Evolutionary conservation across 2,797 vertebrate species (phyloP).

Genomic region (Halcyon leucocephala): DNA sequence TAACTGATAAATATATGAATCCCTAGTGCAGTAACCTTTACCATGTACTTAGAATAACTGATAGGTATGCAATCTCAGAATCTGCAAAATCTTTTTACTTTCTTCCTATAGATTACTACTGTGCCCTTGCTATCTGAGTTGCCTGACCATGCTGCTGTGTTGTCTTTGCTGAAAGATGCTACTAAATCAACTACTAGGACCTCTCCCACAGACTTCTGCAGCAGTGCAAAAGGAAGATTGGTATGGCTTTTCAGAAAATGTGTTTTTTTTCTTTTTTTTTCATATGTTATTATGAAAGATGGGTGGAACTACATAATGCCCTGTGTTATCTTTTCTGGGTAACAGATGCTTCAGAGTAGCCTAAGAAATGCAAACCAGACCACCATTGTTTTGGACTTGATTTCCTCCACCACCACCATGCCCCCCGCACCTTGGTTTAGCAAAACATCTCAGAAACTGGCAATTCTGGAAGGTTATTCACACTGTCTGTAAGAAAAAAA

Average conservation of each 20-base stretch:
- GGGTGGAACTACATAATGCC: background rate
- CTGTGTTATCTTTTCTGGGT: background rate
- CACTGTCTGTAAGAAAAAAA: background rate
- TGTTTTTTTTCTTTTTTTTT: background rate
- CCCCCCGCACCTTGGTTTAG: background rate
- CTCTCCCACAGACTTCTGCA: background rate
- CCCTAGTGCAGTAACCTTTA: constrained; percentile 42
- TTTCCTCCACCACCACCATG: too few species aligned
- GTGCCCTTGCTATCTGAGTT: background rate
- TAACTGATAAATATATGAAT: constrained; percentile 65
- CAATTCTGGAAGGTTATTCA: background rate
- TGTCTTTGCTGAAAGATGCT: background rate
- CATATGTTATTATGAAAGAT: background rate
- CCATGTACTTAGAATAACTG: constrained; percentile 12
- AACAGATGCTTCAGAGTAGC: background rate
- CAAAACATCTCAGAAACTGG: background rate
- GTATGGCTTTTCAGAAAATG: background rate
- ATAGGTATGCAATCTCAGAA: constrained; percentile 22
- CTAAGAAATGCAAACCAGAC: background rate
- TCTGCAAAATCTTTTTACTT: background rate
- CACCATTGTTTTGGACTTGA: background rate
- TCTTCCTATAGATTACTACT: background rate
- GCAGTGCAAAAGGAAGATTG: background rate
- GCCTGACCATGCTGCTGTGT: background rate
- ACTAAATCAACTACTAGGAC: background rate